Percentiles rank a stretch among this genome's conserved stretches.
phyloP scores from a whole-genome alignment of 2,113 vertebrate genomes.

The Bambusicola thoracicus region DNA sequence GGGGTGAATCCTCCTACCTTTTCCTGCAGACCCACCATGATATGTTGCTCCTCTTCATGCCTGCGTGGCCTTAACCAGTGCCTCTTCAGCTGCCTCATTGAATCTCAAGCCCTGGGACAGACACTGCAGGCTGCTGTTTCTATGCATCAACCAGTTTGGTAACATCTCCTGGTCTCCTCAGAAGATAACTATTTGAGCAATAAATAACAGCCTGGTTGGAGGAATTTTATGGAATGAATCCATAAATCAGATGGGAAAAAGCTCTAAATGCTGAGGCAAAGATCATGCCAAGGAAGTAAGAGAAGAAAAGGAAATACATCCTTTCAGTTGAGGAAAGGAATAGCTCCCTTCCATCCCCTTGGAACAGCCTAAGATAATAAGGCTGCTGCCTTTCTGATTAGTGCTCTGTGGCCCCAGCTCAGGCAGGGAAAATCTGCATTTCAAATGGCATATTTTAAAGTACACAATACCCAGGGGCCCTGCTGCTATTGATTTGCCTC shows the following conservation, averaged over 20 bases:
- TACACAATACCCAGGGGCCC: slow-evolving; percentile 55
- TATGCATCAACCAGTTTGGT: background rate
- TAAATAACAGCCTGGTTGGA: background rate
- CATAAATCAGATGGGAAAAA: background rate
- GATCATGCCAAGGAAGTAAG: slow-evolving; percentile 6
- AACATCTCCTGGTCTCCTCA: background rate
- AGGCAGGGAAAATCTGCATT: slow-evolving; percentile 64
- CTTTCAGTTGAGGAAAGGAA: slow-evolving; percentile 8
- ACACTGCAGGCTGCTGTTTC: background rate
- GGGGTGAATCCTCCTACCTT: background rate
- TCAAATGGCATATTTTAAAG: slow-evolving; percentile 73
- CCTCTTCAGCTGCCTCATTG: background rate
- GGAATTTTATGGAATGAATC: background rate
- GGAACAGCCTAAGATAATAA: slow-evolving; percentile 49
- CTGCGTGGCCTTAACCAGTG: background rate
- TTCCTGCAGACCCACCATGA: background rate
- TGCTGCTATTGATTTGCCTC: slow-evolving; percentile 67
- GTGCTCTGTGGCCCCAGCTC: slow-evolving; percentile 28
- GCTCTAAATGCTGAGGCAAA: background rate
- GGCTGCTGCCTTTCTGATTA: slow-evolving; percentile 57
- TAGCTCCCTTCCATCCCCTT: slow-evolving; percentile 40
- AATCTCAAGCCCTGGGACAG: background rate
- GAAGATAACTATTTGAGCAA: background rate
- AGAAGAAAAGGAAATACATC: slow-evolving; percentile 15
- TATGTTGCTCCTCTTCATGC: background rate